Conservation (phyloP, 2,113 vertebrate species). For the Varanus salvator region DNA sequence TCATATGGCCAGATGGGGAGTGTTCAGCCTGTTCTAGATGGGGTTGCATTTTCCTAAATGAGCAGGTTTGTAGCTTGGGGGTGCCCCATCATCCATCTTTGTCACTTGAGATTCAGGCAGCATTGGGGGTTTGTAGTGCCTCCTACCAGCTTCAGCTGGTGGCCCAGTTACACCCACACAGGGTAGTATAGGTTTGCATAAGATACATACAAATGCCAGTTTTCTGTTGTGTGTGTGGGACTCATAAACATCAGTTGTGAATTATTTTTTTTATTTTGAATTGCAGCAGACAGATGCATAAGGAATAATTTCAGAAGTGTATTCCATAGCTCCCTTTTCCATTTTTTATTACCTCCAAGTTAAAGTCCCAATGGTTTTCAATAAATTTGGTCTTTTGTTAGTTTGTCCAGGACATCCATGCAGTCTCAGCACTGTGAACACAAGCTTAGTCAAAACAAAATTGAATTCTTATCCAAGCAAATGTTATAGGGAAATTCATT, state of each 20-base stretch:
- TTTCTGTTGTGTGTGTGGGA: not conserved
- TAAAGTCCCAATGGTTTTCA: not conserved
- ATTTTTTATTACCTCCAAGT: not conserved
- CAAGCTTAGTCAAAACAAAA: not conserved
- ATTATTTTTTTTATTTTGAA: not conserved
- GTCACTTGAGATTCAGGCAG: no score
- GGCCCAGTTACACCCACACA: no score
- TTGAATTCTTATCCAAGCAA: not conserved
- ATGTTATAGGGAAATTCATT: not conserved
- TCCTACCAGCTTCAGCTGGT: no score
- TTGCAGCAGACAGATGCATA: not conserved
- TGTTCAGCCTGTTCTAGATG: no score
- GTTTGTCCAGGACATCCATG: not conserved
- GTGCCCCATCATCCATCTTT: no score
- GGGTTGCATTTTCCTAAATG: no score
- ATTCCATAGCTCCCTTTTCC: not conserved
- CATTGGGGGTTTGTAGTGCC: no score
- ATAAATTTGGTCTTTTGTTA: constrained; percentile 13
- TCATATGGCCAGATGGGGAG: no score
- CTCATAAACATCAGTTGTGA: not conserved
- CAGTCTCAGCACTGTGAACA: not conserved
- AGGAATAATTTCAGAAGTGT: not conserved
- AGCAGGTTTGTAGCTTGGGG: no score
- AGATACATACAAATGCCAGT: not conserved
- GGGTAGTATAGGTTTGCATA: no score